phyloP scores from a whole-genome alignment of 2,888 invertebrate species.

The Lithodes maja region DNA sequence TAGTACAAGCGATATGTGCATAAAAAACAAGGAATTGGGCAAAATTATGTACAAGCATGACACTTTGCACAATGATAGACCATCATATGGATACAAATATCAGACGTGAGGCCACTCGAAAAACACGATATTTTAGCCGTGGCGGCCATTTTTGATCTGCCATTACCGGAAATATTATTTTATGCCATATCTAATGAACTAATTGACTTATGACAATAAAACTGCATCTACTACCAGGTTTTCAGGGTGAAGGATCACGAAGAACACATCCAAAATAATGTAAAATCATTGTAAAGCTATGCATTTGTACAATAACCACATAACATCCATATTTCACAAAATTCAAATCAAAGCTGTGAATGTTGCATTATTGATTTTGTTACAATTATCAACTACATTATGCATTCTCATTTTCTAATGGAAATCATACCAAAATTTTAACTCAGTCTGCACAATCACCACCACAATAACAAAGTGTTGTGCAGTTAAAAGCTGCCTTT shows the following conservation, averaged over 20 bases:
- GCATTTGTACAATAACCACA: neutral
- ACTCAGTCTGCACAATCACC: conserved; percentile 18
- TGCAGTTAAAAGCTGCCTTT: conserved; percentile 6
- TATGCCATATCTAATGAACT: neutral
- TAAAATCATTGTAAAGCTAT: neutral
- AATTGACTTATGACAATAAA: neutral
- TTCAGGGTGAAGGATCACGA: neutral
- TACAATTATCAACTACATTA: neutral
- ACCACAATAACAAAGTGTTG: conserved; percentile 22
- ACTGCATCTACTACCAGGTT: neutral
- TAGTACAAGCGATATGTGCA: neutral
- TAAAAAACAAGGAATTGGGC: conserved; percentile 11
- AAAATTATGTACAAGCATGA: conserved; percentile 25
- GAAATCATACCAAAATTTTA: neutral
- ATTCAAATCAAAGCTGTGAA: neutral
- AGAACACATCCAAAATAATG: neutral
- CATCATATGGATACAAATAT: neutral
- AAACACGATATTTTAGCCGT: conserved; percentile 20
- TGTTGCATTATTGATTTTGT: neutral
- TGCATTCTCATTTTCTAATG: neutral
- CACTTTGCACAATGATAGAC: conserved; percentile 24
- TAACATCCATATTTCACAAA: neutral
- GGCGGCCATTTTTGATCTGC: conserved; percentile 15
- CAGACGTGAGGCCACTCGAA: conserved; percentile 14
- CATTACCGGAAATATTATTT: neutral